Base-by-base conservation (phyloP, 2,113 vertebrate genomes). In the Turnix velox region DNA sequence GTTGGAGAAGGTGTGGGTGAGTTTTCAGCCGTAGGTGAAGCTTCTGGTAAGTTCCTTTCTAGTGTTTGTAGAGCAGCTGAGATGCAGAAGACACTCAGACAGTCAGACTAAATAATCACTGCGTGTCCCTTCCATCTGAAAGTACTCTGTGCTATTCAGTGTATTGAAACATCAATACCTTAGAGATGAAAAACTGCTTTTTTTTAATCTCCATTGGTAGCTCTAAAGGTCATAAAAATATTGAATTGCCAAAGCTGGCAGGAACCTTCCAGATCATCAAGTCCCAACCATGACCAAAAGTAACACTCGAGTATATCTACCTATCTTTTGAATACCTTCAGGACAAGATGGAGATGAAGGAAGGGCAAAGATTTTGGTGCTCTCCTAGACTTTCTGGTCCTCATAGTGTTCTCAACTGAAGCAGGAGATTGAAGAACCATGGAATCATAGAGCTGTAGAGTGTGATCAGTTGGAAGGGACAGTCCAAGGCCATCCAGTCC, bases 371-470 rank as follows among this genome's bases (percentile, higher is more conserved):
- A 17, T 15, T 14, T 73, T 17, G 7, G 20, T 22, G 48, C 35
- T 7, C 40, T 72, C 18, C 74, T 39, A 3, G 31, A 11, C 12
- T 71, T 10, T 22, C 35, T 18, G 8, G 25, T 69, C 33, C 35
- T 72, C 4, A 0, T 10, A 30, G 10, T 22, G 16, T 8, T 66
- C 17, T 15, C 1, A 1, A 1, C 12, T 1, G 0, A 67, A 75
- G 9, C 40, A 69, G 42, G 27, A 68, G 31, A 54, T 27, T n/a
- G n/a, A n/a, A n/a, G n/a, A n/a, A n/a, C n/a, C n/a, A n/a, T n/a
- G n/a, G n/a, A n/a, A n/a, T n/a, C n/a, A n/a, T n/a, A n/a, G n/a
- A n/a, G n/a, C n/a, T n/a, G n/a, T n/a, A n/a, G n/a, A n/a, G n/a
- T n/a, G n/a, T n/a, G n/a, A n/a, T n/a, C n/a, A n/a, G n/a, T n/a